phyloP scores from a whole-genome alignment of 2,888 invertebrate genomes.

The Meteorus cinctellus region DNA sequence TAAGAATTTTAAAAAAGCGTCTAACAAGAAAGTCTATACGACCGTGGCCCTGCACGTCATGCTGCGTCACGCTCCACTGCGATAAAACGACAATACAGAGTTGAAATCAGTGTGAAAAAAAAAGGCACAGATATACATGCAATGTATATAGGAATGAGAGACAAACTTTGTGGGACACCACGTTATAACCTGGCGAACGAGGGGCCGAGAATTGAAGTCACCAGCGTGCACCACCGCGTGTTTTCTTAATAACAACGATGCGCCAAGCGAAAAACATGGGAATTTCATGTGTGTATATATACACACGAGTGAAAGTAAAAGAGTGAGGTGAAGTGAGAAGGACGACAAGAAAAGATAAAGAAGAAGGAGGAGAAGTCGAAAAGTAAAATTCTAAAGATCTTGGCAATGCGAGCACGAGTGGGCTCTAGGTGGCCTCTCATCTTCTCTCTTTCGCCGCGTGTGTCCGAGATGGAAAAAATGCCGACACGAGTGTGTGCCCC shows the following conservation, averaged over 20 bases:
- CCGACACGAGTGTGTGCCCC: conserved; percentile 39
- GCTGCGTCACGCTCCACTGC: conserved; percentile 6
- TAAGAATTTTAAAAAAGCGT: not conserved
- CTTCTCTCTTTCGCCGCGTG: conserved; percentile 21
- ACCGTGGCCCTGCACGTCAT: conserved; percentile 17
- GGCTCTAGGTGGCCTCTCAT: conserved; percentile 25
- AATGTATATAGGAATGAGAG: not conserved
- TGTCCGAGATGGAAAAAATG: conserved; percentile 36
- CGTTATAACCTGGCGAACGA: conserved; percentile 25
- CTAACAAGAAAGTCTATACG: not conserved
- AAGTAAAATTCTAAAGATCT: not conserved
- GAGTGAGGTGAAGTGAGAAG: not conserved
- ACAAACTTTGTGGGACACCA: conserved; percentile 28
- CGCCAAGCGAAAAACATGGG: conserved; percentile 24
- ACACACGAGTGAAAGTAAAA: not conserved
- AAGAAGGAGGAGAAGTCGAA: not conserved
- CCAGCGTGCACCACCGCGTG: conserved; percentile 1
- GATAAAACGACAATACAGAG: not conserved
- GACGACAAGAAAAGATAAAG: not conserved
- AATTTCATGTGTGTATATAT: too few relatives aligned
- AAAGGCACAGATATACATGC: not conserved
- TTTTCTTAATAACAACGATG: conserved; percentile 33
- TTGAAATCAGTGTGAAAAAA: not conserved
- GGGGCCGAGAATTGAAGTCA: conserved; percentile 13
- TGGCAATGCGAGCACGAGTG: conserved; percentile 9